A percentile compares a stretch with the other conserved stretches of the same genome.
Evolutionary conservation across 2,113 vertebrate species (phyloP).

Genomic region (Aptenodytes forsteri): DNA sequence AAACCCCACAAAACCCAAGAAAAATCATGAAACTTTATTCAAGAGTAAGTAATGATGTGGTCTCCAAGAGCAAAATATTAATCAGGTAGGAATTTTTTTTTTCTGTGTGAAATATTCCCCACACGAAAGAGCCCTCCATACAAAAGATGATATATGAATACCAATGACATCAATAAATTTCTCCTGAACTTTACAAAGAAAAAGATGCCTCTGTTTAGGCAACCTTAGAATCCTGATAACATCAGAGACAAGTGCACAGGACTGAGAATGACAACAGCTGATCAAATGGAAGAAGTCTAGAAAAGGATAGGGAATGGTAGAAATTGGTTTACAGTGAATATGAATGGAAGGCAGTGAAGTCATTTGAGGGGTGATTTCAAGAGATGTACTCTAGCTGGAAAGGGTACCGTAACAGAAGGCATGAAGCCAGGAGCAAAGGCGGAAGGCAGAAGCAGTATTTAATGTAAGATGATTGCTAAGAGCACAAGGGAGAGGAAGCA

Average conservation of each 20-base stretch:
- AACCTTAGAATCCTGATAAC: not conserved
- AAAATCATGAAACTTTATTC: not conserved
- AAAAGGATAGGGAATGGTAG: not conserved
- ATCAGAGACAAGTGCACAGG: not conserved
- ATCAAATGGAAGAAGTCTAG: not conserved
- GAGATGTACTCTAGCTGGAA: not conserved
- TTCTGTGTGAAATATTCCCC: not conserved
- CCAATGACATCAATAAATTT: not conserved
- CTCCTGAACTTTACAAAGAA: not conserved
- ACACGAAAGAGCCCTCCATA: not conserved
- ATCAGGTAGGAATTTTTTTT: not conserved
- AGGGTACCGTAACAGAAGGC: not conserved
- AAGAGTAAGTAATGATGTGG: not conserved
- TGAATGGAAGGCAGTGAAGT: not conserved
- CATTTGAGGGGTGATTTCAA: not conserved
- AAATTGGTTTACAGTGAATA: not conserved
- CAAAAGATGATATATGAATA: not conserved
- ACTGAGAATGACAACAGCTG: not conserved
- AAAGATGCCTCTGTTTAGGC: not conserved
- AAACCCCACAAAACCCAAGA: not conserved
- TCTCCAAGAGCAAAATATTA: not conserved
- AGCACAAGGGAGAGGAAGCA: not conserved
- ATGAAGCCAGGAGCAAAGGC: not conserved
- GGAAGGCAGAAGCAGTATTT: not conserved
- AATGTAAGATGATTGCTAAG: not conserved